A percentile compares a stretch with the other conserved stretches of the same genome.
Conservation (phyloP, 2,888 invertebrate species). For the Epinotia brunnichana region DNA sequence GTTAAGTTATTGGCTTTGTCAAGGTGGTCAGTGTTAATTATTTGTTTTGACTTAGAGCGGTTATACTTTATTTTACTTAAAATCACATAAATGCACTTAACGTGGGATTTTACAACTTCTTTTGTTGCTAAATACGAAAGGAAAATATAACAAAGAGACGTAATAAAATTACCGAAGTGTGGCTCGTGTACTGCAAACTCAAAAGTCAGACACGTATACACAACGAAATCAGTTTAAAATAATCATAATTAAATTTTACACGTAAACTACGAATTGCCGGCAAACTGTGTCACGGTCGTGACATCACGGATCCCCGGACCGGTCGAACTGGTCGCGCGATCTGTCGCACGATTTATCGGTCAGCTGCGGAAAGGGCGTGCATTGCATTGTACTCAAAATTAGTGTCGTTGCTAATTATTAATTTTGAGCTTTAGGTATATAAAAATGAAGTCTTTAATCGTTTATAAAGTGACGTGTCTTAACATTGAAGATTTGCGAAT, state of each 20-base stretch:
- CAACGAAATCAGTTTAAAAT: background rate
- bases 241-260: background rate
- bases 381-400: background rate
- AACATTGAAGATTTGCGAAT: too few species aligned
- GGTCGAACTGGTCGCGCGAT: conserved; percentile 56
- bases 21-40: background rate
- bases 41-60: background rate
- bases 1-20: background rate
- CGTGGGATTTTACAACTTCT: too few species aligned
- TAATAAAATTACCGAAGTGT: too few species aligned
- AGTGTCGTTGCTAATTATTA: background rate
- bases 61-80: too few species aligned
- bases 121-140: too few species aligned
- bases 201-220: too few species aligned
- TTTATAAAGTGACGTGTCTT: too few species aligned
- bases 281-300: conserved; percentile 66
- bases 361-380: background rate
- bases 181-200: too few species aligned
- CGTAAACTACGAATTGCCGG: conserved; percentile 43
- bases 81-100: too few species aligned
- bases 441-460: too few species aligned
- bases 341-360: conserved; percentile 44
- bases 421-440: background rate
- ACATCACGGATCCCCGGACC: conserved; percentile 60
- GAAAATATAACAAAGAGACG: too few species aligned